phyloP scores from a whole-genome alignment of 23 tunicate species.

The Styela plicata region DNA sequence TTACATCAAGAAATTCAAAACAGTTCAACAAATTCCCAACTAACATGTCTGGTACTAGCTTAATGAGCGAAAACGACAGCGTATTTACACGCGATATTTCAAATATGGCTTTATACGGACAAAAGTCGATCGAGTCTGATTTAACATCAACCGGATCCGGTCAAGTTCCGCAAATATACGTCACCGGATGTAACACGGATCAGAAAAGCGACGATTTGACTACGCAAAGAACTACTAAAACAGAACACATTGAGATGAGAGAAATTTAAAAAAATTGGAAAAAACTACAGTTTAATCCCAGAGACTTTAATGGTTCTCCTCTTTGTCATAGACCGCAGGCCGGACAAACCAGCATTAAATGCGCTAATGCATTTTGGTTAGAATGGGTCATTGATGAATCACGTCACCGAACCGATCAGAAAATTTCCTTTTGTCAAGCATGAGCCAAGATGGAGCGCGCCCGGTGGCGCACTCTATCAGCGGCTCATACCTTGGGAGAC shows the following conservation, averaged over 20 bases:
- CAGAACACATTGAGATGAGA: neutral
- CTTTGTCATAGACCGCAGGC: too few species aligned
- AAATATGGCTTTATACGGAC: neutral
- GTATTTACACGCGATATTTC: neutral
- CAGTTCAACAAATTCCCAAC: neutral
- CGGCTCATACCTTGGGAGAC: too few species aligned
- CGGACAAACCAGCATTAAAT: too few species aligned
- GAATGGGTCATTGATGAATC: too few species aligned
- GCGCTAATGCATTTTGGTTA: too few species aligned
- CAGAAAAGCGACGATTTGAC: neutral
- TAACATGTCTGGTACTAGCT: neutral
- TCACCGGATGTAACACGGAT: neutral
- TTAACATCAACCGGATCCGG: neutral
- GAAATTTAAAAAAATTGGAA: too few species aligned
- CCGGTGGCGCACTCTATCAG: too few species aligned
- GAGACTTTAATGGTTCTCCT: too few species aligned
- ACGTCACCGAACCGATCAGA: too few species aligned
- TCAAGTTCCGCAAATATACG: neutral
- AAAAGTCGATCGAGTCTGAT: neutral
- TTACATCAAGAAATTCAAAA: neutral
- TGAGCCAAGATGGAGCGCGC: too few species aligned
- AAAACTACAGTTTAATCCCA: too few species aligned
- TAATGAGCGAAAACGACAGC: neutral
- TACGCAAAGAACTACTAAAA: neutral
- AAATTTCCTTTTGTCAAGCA: too few species aligned